Base-by-base conservation (phyloP, 2,797 vertebrate genomes). In the Oreochromis grahami region DNA sequence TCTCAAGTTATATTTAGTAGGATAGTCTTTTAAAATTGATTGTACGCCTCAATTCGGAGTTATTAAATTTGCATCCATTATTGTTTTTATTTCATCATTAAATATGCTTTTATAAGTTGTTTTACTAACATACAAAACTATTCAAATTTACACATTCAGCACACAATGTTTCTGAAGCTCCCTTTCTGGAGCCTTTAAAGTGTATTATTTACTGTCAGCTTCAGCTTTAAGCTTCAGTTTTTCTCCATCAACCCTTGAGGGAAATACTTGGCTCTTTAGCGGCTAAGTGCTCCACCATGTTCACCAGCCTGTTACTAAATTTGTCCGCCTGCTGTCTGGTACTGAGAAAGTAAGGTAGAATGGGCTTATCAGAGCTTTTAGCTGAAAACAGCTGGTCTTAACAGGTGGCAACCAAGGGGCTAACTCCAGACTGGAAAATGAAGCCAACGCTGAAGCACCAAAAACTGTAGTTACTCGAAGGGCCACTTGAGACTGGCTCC, bases 41-140 rank as follows among this genome's bases (percentile, higher is more conserved):
- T 48, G 65, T 9, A 29, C 7, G 15, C 76, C 38, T 32, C 11
- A 58, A 45, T 13, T 13, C 0, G 0, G 5, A n/a, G 34, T 77
- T 38, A 55, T 52, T 43, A 12, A 29, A 29, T 19, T 70, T 72
- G 15, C 19, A 29, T 72, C 6, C 19, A 8, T 43, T 0, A 38
- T 29, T 70, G 21, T 7, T 70, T 70, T 45, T 29, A 0, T 70
- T 70, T 45, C 24, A 1, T 45, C 65, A 45, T 70, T 70, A 45
- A 45, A 70, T 29, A 45, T 45, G 65, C 65, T 70, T 70, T 70
- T 17, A 26, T 26, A 0, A 70, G 63, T 17, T 70, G 63, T 26
- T 70, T 43, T 26, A 26, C 38, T 26, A 70, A 70, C 14, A 45
- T 72, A 19, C 2, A 72, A 5, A 72, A 48, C 14, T 29, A 29